Evolutionary conservation across 2,797 vertebrate species (phyloP), one percentile per base, ranked within the genome.

Genomic region (Lutjanus argentimaculatus): DNA sequence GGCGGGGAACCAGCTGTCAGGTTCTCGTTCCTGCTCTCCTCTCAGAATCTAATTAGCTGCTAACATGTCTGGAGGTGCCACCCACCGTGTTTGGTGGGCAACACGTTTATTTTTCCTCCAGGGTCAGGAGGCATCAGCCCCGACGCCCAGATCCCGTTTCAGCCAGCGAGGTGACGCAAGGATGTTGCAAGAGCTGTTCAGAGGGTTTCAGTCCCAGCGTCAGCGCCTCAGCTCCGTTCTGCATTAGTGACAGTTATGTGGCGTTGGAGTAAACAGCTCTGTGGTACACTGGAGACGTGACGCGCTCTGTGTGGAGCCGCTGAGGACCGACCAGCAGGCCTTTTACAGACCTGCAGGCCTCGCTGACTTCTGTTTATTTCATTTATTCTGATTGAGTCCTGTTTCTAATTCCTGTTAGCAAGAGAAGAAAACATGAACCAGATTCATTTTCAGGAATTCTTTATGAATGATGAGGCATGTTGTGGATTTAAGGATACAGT

Each of bases 161-260:
- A 73, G 56, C 73, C 63, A 67, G 61, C 43, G 61, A 42, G 13
- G 55, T 77, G 80, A 88, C 25, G 83, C 52, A 85, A 74, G 13
- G 25, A 30, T 30, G 76, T 40, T 79, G 85, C 55, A 72, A 78
- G 67, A 82, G 63, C 7, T 51, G 51, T 10, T 70, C 53, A 17
- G 62, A 71, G 51, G 52, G 3, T 73, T 69, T 62, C 45, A 15
- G 58, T 74, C 70, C 2, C 72, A 13, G 77, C 42, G 58, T 13
- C 15, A 0, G 30, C 65, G 1, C 21, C 45, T 25, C 21, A 3
- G 57, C 51, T 74, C 17, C 13, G 68, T 83, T 83, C 79, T 75
- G 79, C 79, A 3, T 61, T 80, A 16, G 62, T 17, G 67, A 21
- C 68, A 25, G 85, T 55, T 19, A 85, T 71, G 69, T 79, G 71